Evolutionary conservation across 2,888 invertebrate genomes (phyloP), one percentile per base, ranked within the genome.

Genomic region (Latheticus oryzae): DNA sequence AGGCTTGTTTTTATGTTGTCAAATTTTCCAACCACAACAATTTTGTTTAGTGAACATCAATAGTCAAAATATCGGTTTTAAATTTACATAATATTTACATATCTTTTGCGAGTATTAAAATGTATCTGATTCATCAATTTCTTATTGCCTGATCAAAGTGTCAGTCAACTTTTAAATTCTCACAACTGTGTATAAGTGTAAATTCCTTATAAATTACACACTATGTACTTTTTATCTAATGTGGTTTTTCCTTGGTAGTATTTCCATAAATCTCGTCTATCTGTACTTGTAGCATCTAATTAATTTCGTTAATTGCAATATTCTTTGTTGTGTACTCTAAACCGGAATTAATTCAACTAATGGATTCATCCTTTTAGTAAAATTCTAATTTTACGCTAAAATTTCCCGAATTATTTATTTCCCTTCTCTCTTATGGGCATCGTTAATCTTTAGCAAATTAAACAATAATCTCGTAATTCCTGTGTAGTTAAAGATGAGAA

Each of bases 281-380:
- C 45, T 28, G 45, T 19, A 30, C 17, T 30, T 19, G 30, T 32
- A 30, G n/a, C 15, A 12, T 9, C 12, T 45, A 45, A 15, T 15
- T 28, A 45, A 45, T 45, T 28, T 28, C 30, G n/a, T 28, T 45
- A 45, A 45, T 45, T 45, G 32, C 45, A 12, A 21, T 45, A 45
- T 28, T 45, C 45, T 45, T 38, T 45, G 19, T 17, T 35, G 17
- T 45, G 30, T 32, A 30, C n/a, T 21, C 16, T 16, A 38, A 38
- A 21, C 7, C 3, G 23, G 38, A 30, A 12, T 45, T 45, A 45
- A 45, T 45, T 28, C 32, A 15, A 13, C 7, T 30, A 45, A 45
- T 45, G 45, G 45, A 17, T 30, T 45, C 45, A 45, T 45, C 45
- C 45, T 45, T 45, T 45, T 45, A 45, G 45, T 21, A 32, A 28